These are phyloP conservation scores for Sycophila sp. DNA, from an alignment of 1,140 invertebrate species.

Conservation along the genomic window DNA sequence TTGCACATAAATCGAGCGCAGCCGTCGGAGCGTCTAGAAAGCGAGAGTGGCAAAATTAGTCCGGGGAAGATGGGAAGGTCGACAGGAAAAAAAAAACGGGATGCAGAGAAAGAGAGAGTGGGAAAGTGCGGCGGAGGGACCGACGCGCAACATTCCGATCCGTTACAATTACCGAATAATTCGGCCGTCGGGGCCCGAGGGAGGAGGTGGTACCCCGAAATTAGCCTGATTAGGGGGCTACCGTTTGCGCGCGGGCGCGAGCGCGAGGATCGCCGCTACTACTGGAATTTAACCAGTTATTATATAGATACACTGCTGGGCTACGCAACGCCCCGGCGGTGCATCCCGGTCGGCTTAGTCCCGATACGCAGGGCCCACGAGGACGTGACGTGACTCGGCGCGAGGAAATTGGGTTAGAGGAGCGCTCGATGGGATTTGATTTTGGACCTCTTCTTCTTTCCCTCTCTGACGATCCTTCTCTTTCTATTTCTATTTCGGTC, in stretches of 20 bases:
- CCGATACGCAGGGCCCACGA: too few species aligned
- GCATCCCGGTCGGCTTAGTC: too few species aligned
- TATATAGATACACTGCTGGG: slow-evolving; percentile 44
- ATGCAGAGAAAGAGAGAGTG: background rate
- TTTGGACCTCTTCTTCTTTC: background rate
- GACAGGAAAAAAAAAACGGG: too few species aligned
- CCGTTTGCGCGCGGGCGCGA: slow-evolving; percentile 54
- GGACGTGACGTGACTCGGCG: slow-evolving; percentile 6
- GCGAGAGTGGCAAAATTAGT: background rate
- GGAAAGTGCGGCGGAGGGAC: slow-evolving; percentile 28
- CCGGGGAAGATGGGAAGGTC: background rate
- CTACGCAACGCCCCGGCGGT: too few species aligned
- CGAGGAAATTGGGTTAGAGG: slow-evolving; percentile 24
- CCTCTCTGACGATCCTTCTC: too few species aligned
- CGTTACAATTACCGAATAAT: slow-evolving; percentile 66
- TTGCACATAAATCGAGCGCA: background rate
- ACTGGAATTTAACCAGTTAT: slow-evolving; percentile 67
- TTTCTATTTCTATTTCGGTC: background rate
- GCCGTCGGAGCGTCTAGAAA: slow-evolving; percentile 17
- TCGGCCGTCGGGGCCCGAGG: slow-evolving; percentile 45
- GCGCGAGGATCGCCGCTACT: slow-evolving; percentile 55
- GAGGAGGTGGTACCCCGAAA: slow-evolving; percentile 54
- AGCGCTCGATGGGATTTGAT: slow-evolving; percentile 34
- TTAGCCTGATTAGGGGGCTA: slow-evolving; percentile 68
- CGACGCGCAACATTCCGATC: slow-evolving; percentile 60